Evolutionary conservation across 2,797 vertebrate species (phyloP).

Genomic region (Artibeus jamaicensis): DNA sequence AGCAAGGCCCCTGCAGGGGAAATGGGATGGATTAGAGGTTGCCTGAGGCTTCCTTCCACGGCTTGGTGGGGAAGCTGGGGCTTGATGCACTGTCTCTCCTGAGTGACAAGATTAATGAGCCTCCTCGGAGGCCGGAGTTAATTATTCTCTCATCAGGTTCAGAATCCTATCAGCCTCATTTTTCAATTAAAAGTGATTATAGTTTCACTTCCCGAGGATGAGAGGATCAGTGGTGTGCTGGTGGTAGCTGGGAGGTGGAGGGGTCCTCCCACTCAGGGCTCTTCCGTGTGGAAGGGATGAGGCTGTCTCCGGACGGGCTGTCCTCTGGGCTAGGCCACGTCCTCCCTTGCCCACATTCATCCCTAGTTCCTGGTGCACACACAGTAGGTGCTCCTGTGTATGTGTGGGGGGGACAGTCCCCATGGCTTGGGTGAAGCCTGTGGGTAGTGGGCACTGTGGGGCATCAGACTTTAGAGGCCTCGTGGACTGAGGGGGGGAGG

Average conservation of each 20-base stretch:
- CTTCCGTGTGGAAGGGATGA: accelerated
- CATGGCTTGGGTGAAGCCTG: background rate
- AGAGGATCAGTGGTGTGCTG: conserved; percentile 5
- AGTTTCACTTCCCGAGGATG: conserved; percentile 71
- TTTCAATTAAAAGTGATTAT: conserved; percentile 79
- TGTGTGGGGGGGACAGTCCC: background rate
- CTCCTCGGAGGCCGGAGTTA: conserved; percentile 68
- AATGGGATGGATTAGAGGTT: background rate
- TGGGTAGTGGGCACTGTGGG: background rate
- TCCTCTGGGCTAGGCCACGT: background rate
- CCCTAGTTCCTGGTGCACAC: background rate
- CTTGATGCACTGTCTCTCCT: conserved; percentile 63
- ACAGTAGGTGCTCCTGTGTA: background rate
- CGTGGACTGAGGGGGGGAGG: background rate
- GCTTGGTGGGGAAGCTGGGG: accelerated
- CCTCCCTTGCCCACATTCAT: no score
- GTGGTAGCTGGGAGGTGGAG: background rate
- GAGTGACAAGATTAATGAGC: conserved; percentile 77
- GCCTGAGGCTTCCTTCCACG: background rate
- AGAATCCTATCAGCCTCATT: conserved; percentile 70
- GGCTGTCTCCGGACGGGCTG: background rate
- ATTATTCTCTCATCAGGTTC: conserved; percentile 74
- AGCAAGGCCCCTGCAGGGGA: accelerated
- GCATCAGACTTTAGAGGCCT: background rate
- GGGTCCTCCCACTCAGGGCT: background rate